Base-by-base conservation (phyloP, 1,140 invertebrate species). In the Glomeris maerens region DNA sequence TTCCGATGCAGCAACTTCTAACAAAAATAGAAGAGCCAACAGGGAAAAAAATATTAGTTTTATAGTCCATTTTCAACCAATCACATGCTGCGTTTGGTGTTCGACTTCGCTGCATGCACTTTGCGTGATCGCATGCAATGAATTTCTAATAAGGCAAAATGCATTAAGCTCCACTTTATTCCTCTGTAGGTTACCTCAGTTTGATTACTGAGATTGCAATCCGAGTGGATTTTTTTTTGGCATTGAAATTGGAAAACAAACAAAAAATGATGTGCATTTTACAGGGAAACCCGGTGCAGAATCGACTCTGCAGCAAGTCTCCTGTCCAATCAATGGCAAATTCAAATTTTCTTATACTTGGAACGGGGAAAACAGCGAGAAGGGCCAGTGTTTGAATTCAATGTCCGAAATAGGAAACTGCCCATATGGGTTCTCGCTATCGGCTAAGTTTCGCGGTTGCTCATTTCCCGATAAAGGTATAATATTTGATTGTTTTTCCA, bases 311-410 rank as follows among this genome's bases (percentile, higher is more conserved):
- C 65, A 65, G 47, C 74, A 76, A 45, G 74, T 78, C 50, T 81
- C 78, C 58, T 82, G 79, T 47, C 78, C 79, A 3, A 71, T 81
- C 47, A 73, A 74, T 36, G 78, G 78, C 14, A 72, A 72, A 47
- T 82, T 74, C 62, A 70, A 72, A 44, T 75, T 79, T 52, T 74
- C 69, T 17, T 81, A 80, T 57, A 71, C 68, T 36, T 63, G 73
- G 2, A 73, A 75, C 50, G 73, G 75, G 53, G 69, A 70, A 2
- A 62, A 70, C 2, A 67, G 71, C 10, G 66, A 64, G 23, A 65
- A 66, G 25, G 68, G 68, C 2, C 73, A 75, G 52, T 79, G 77
- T 57, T 67, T 61, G 14, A 67, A 66, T 1, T 70, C 72, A 26
- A 68, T 68, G 2, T 81, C 79, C 0, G 72, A 73, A 52, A 56